phyloP scores from a whole-genome alignment of 2,113 vertebrate species.

The Xenotilapia leptura region DNA sequence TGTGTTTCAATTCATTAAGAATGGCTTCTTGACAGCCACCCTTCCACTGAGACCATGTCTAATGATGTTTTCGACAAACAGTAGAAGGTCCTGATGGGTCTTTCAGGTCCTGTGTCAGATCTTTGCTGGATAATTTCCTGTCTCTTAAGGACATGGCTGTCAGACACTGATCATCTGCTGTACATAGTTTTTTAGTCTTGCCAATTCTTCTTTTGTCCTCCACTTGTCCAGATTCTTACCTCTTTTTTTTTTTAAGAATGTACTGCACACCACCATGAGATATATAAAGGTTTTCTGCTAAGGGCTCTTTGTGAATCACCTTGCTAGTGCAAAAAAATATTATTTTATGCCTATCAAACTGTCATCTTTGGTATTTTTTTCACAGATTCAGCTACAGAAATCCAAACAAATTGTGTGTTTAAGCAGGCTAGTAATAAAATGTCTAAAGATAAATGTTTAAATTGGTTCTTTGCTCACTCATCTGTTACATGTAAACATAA shows the following conservation, averaged over 20 bases:
- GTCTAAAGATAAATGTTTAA: not conserved
- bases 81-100: not conserved
- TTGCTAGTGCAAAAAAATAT: too few relatives aligned
- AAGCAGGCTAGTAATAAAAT: not conserved
- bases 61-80: not conserved
- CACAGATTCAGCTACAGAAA: not conserved
- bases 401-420: not conserved
- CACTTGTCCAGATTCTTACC: not conserved
- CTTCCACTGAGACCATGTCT: not conserved
- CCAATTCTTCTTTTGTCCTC: not conserved
- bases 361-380: not conserved
- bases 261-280: too few relatives aligned
- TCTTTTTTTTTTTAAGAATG: too few relatives aligned
- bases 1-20: not conserved
- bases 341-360: too few relatives aligned
- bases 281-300: too few relatives aligned
- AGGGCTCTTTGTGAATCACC: too few relatives aligned
- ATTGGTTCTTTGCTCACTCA: not conserved
- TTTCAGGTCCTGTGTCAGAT: not conserved
- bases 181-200: not conserved
- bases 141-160: not conserved
- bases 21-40: not conserved
- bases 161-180: not conserved
- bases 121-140: not conserved
- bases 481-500: not conserved